Conservation (phyloP, 2,113 vertebrate genomes). For the Triplophysa siluroides region DNA sequence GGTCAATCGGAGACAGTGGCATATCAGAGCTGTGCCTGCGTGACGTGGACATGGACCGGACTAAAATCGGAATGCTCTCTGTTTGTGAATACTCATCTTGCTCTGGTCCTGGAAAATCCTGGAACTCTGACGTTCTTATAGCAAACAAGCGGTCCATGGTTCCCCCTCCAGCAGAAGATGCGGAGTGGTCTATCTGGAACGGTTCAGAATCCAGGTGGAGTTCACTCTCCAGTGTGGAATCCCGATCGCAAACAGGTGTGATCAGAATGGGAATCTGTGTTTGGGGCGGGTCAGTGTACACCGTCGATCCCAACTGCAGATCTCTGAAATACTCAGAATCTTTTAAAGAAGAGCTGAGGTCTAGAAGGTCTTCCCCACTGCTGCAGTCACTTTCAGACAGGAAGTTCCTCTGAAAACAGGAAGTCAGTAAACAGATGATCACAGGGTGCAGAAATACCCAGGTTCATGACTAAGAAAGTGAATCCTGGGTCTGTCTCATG, state of each 20-base stretch:
- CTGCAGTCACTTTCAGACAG: constrained; percentile 74
- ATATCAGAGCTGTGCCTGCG: constrained; percentile 87
- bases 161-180: constrained; percentile 41
- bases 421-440: background rate
- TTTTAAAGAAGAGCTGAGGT: constrained; percentile 73
- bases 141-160: constrained; percentile 24
- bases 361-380: constrained; percentile 81
- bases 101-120: constrained; percentile 52
- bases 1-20: constrained; percentile 76
- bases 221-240: background rate
- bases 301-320: constrained; percentile 60
- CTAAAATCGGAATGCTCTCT: constrained; percentile 74
- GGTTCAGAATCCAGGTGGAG: background rate
- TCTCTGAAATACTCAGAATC: constrained; percentile 84
- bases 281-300: background rate
- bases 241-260: constrained; percentile 11
- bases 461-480: background rate
- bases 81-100: constrained; percentile 59
- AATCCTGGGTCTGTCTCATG: background rate
- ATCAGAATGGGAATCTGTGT: background rate
- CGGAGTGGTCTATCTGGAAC: constrained; percentile 34
- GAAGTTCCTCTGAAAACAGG: constrained; percentile 72
- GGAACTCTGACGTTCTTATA: constrained; percentile 50
- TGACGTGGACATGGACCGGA: constrained; percentile 77
- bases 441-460: background rate